Evolutionary conservation across 2,888 invertebrate genomes (phyloP).

Genomic region (Sabatieria punctata): DNA sequence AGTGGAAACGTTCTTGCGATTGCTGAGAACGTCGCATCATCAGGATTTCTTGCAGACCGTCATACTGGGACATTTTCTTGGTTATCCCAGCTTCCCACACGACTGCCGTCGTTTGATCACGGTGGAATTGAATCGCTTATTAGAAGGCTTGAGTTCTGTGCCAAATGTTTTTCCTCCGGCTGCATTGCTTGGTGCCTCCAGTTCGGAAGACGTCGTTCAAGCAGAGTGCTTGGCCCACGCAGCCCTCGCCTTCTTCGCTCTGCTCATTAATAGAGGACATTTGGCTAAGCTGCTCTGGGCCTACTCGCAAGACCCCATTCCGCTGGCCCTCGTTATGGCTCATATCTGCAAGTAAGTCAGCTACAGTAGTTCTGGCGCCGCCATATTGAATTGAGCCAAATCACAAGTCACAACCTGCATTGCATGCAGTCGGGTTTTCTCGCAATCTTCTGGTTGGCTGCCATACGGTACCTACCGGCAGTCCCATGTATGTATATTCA

Average conservation of each 20-base stretch:
- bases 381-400: too few relatives aligned
- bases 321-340: constrained; percentile 19
- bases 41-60: constrained; percentile 25
- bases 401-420: too few relatives aligned
- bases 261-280: constrained; percentile 19
- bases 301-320: constrained; percentile 21
- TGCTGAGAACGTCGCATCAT: background rate
- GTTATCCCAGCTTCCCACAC: constrained; percentile 14
- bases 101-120: background rate
- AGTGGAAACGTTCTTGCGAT: background rate
- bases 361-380: background rate
- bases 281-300: constrained; percentile 23
- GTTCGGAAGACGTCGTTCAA: background rate
- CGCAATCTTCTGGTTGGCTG: too few relatives aligned
- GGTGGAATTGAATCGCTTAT: background rate
- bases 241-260: constrained; percentile 16
- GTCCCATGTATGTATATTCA: too few relatives aligned
- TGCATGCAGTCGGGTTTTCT: too few relatives aligned
- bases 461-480: too few relatives aligned
- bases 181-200: background rate
- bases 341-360: constrained; percentile 18
- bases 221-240: constrained; percentile 11
- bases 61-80: constrained; percentile 21
- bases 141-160: background rate
- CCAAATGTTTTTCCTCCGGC: background rate